A percentile compares a stretch with the other conserved stretches of the same genome.
Conservation (phyloP, 2,113 vertebrate genomes). For the Bombycilla garrulus region DNA sequence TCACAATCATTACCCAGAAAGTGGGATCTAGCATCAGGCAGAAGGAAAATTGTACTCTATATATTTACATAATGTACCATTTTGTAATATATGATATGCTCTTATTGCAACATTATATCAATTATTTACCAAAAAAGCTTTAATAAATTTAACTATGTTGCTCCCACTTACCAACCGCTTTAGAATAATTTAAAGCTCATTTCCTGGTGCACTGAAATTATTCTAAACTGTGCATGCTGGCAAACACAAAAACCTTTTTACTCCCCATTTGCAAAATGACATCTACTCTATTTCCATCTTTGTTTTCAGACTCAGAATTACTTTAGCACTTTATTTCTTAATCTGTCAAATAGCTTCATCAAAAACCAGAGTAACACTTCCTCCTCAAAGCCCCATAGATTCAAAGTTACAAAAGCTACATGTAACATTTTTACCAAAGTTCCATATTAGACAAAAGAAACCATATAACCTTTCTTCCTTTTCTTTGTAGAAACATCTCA, state of each 20-base stretch:
- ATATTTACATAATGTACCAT: slow-evolving; percentile 32
- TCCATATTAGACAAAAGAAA: background rate
- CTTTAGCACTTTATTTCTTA: slow-evolving; percentile 65
- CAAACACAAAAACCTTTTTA: slow-evolving; percentile 59
- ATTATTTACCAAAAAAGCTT: slow-evolving; percentile 60
- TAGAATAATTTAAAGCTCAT: slow-evolving; percentile 60
- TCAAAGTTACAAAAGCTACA: slow-evolving; percentile 29
- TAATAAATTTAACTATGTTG: slow-evolving; percentile 65
- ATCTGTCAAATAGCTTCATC: slow-evolving; percentile 51
- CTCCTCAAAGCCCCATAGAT: background rate
- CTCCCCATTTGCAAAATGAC: slow-evolving; percentile 59
- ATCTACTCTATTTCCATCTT: slow-evolving; percentile 66
- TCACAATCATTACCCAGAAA: background rate
- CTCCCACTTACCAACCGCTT: slow-evolving; percentile 48
- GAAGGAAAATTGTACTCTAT: background rate
- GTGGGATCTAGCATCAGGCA: background rate
- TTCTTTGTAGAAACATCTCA: background rate
- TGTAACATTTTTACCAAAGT: slow-evolving; percentile 2
- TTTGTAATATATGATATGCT: slow-evolving; percentile 22
- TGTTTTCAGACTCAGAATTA: slow-evolving; percentile 60
- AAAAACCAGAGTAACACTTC: slow-evolving; percentile 14
- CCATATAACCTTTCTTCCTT: background rate
- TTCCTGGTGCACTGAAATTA: slow-evolving; percentile 60
- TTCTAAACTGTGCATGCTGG: slow-evolving; percentile 49
- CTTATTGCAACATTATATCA: slow-evolving; percentile 29